phyloP scores from a whole-genome alignment of 2,113 vertebrate species.

The Sebastes fasciatus region DNA sequence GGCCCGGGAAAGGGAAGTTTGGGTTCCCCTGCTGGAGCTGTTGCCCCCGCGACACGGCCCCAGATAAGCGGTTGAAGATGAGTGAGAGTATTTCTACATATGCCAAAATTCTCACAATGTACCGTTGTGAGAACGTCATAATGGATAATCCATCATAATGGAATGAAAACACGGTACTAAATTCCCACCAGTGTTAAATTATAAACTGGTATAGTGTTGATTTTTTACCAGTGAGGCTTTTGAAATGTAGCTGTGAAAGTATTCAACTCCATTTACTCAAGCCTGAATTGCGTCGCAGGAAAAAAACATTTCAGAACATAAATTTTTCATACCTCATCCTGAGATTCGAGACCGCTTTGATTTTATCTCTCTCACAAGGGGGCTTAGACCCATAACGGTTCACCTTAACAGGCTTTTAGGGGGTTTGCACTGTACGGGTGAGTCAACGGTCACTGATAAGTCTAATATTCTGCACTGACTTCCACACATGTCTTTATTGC shows the following conservation, averaged over 20 bases:
- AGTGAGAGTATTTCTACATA: neutral
- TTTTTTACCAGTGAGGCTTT: slow-evolving; percentile 34
- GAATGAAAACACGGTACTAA: slow-evolving; percentile 2
- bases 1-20: no score
- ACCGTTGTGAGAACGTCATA: no score
- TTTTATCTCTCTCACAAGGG: slow-evolving; percentile 58
- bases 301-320: slow-evolving; percentile 64
- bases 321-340: slow-evolving; percentile 71
- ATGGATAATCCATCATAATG: neutral
- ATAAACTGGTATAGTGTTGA: slow-evolving; percentile 7
- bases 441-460: slow-evolving; percentile 55
- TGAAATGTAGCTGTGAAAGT: slow-evolving; percentile 37
- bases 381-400: slow-evolving; percentile 38
- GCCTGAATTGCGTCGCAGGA: slow-evolving; percentile 63
- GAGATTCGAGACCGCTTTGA: slow-evolving; percentile 68
- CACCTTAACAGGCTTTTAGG: slow-evolving; percentile 54
- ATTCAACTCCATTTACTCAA: slow-evolving; percentile 48
- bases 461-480: slow-evolving; percentile 43
- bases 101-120: neutral
- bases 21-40: no score
- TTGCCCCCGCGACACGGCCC: no score
- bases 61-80: no score
- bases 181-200: slow-evolving; percentile 21
- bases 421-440: slow-evolving; percentile 10
- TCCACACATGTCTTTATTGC: slow-evolving; percentile 13